phyloP scores from a whole-genome alignment of 2,797 vertebrate species.

The Rhinophrynus dorsalis region DNA sequence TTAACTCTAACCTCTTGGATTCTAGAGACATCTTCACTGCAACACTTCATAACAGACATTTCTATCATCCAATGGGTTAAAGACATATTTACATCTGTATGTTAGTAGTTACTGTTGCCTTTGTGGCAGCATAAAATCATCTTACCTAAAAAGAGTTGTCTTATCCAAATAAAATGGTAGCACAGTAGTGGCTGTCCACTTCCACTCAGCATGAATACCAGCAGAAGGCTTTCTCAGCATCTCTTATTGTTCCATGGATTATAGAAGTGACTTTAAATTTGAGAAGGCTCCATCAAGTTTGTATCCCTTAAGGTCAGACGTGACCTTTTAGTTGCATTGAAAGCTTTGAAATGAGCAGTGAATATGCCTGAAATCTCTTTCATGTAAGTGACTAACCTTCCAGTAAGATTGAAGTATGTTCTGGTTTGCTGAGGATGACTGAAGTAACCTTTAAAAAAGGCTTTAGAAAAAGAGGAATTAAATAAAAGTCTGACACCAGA shows the following conservation, averaged over 20 bases:
- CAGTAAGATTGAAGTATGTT: conserved; percentile 48
- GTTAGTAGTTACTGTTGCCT: too few species aligned
- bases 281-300: conserved; percentile 48
- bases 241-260: conserved; percentile 45
- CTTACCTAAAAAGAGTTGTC: too few species aligned
- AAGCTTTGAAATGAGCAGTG: conserved; percentile 43
- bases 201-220: conserved; percentile 7
- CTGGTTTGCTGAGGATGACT: conserved; percentile 44
- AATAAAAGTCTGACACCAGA: conserved; percentile 24
- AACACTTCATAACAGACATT: too few species aligned
- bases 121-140: too few species aligned
- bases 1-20: too few species aligned
- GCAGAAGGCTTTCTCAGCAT: conserved; percentile 22
- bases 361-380: conserved; percentile 43
- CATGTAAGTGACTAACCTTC: conserved; percentile 49
- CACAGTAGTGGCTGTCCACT: not conserved
- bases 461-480: conserved; percentile 29
- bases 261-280: conserved; percentile 46
- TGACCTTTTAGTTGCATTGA: conserved; percentile 45
- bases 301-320: conserved; percentile 47
- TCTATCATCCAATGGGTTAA: too few species aligned
- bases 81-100: too few species aligned
- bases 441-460: conserved; percentile 45
- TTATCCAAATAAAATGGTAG: conserved; percentile 14
- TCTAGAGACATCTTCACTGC: too few species aligned